Base-by-base conservation (phyloP, 2,888 invertebrate species). In the Aporophyla lueneburgensis region DNA sequence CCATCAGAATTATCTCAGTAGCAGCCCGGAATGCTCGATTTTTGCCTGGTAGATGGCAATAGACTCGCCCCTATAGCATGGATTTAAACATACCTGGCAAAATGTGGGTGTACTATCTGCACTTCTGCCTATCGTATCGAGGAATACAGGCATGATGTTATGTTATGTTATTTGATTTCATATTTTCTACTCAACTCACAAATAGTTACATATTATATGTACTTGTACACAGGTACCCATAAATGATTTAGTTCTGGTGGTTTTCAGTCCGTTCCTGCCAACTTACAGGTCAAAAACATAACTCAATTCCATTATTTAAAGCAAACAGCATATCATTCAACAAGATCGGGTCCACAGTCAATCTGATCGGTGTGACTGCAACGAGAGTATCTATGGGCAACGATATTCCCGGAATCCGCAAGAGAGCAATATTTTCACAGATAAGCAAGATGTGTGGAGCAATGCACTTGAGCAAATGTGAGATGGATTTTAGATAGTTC, bases 401-500 rank as follows among this genome's bases (percentile, higher is more conserved):
- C 78, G 75, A 79, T 86, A 81, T 85, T 83, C 79, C 80, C 59
- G 59, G 67, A 78, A 85, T 78, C 76, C 85, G 77, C 88, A 67
- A 65, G 86, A 86, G 87, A 68, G 84, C 79, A 84, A 89, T 89
- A 89, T 88, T 85, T 89, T 81, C 77, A 71, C 71, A 84, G 89
- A 86, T 89, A 89, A 88, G 88, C 78, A 87, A 88, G 88, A 89
- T 85, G 84, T 87, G 86, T 89, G 87, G 87, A 74, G 84, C 84
- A 83, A 85, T 87, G 89, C 89, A 89, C 84, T 86, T 89, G 83
- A 82, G 83, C 80, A 89, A 88, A 89, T 85, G 81, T 80, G 77
- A 82, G 78, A 88, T 85, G 73, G 83, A 85, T 85, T 85, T 83
- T 76, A 86, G 86, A 82, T 81, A 83, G 76, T 78, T 78, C 33